A percentile compares a stretch with the other conserved stretches of the same genome.
These are phyloP conservation scores for Maccullochella peelii DNA, from an alignment of 2,113 vertebrate species.

Conservation along the genomic window DNA sequence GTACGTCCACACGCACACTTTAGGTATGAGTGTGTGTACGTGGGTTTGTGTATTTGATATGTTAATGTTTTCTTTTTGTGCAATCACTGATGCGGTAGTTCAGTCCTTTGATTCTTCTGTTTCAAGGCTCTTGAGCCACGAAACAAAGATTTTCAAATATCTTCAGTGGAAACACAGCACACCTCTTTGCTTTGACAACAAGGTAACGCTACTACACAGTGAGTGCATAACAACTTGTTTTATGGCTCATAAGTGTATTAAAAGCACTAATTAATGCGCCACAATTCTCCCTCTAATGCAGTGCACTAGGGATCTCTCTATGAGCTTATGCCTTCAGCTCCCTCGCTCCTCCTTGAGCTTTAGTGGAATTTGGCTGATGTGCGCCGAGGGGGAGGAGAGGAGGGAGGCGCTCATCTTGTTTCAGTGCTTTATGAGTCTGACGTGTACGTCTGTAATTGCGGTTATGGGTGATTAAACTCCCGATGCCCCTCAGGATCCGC, in stretches of 20 bases:
- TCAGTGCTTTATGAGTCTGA: conserved; percentile 86
- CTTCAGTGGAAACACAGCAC: conserved; percentile 40
- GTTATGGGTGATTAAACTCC: conserved; percentile 90
- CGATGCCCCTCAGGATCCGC: conserved; percentile 83
- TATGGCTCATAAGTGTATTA: conserved; percentile 72
- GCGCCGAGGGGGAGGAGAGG: conserved; percentile 63
- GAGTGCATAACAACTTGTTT: conserved; percentile 65
- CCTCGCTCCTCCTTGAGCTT: conserved; percentile 73
- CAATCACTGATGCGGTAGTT: conserved; percentile 37
- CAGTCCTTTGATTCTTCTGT: conserved; percentile 57
- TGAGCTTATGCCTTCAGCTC: conserved; percentile 62
- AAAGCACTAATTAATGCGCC: conserved; percentile 75
- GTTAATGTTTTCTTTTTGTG: conserved; percentile 66
- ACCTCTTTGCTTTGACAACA: conserved; percentile 54
- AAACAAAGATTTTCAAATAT: conserved; percentile 48
- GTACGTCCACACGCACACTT: conserved; percentile 37
- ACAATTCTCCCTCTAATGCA: conserved; percentile 58
- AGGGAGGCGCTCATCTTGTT: conserved; percentile 84
- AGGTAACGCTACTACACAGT: conserved; percentile 37
- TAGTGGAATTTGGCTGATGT: conserved; percentile 81
- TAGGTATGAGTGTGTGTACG: conserved; percentile 50
- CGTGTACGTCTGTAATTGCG: conserved; percentile 85
- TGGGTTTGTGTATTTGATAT: conserved; percentile 72
- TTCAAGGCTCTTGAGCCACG: conserved; percentile 64
- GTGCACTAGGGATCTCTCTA: conserved; percentile 54